Evolutionary conservation across 2,797 vertebrate species (phyloP).

Genomic region (Potorous gilbertii): DNA sequence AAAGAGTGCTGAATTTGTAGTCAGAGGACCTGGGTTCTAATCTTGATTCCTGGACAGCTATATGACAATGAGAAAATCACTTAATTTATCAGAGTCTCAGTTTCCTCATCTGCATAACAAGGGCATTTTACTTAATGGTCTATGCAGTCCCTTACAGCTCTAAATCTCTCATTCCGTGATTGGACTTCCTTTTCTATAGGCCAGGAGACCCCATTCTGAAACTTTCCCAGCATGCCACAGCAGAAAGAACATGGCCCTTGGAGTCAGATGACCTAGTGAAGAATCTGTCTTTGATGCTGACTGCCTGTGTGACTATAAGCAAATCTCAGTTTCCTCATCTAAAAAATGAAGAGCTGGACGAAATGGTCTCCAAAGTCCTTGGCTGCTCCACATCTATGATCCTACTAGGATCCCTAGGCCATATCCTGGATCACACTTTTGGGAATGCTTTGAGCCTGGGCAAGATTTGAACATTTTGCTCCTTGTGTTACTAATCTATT

Average conservation of each 20-base stretch:
- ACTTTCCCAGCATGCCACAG: background rate
- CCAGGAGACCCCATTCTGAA: background rate
- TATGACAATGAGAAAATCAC: background rate
- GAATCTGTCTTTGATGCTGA: background rate
- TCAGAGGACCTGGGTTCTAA: background rate
- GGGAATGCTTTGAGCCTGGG: background rate
- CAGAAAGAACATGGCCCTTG: background rate
- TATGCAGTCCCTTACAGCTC: background rate
- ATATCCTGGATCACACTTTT: background rate
- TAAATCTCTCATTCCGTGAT: background rate
- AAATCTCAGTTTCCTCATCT: background rate
- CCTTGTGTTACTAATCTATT: background rate
- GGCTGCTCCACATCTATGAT: background rate
- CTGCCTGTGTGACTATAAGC: background rate
- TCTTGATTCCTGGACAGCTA: background rate
- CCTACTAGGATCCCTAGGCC: background rate
- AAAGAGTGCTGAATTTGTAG: background rate
- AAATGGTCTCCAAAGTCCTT: background rate
- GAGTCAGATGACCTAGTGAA: background rate
- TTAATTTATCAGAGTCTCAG: background rate
- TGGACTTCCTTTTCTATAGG: background rate
- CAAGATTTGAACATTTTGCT: background rate
- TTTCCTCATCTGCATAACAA: background rate
- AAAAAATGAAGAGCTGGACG: background rate
- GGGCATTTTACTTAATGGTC: background rate